Conservation (phyloP, 2,888 invertebrate genomes). For the Scrobipalpa atriplicella region DNA sequence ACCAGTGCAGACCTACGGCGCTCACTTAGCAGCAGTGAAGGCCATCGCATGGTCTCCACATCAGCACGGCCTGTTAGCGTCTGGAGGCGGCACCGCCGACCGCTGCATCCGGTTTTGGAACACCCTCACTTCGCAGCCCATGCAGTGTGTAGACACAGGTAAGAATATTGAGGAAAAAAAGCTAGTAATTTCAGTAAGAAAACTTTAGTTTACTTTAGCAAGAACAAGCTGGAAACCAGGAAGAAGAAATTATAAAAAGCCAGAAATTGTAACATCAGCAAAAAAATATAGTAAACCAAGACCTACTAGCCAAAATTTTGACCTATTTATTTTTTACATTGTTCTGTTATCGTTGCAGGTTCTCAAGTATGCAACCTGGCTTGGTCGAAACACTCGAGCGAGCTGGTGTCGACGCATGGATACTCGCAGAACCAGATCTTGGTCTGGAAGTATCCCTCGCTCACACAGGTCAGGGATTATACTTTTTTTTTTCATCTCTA, state of each 20-base stretch:
- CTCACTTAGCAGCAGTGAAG: slow-evolving; percentile 98
- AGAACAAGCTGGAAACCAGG: no score
- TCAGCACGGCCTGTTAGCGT: slow-evolving; percentile 97
- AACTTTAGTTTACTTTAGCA: no score
- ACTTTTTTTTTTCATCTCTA: not conserved
- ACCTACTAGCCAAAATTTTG: no score
- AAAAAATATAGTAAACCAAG: no score
- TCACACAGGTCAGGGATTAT: slow-evolving; percentile 90
- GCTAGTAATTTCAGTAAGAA: no score
- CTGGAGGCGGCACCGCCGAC: slow-evolving; percentile 99
- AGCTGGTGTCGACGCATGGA: slow-evolving; percentile 98
- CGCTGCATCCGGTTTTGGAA: slow-evolving; percentile 99
- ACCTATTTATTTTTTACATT: no score
- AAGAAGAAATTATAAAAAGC: no score
- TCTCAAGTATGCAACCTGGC: slow-evolving; percentile 99
- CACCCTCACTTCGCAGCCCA: slow-evolving; percentile 97
- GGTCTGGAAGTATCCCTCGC: slow-evolving; percentile 99
- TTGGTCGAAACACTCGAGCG: slow-evolving; percentile 99
- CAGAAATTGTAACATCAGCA: no score
- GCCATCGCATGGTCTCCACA: slow-evolving; percentile 99
- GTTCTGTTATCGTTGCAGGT: slow-evolving; percentile 76
- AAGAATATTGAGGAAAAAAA: not conserved
- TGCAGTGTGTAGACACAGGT: slow-evolving; percentile 99
- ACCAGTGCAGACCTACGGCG: slow-evolving; percentile 97
- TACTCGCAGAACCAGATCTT: slow-evolving; percentile 99